Conservation (phyloP, 2,113 vertebrate genomes). For the Chunga burmeisteri region DNA sequence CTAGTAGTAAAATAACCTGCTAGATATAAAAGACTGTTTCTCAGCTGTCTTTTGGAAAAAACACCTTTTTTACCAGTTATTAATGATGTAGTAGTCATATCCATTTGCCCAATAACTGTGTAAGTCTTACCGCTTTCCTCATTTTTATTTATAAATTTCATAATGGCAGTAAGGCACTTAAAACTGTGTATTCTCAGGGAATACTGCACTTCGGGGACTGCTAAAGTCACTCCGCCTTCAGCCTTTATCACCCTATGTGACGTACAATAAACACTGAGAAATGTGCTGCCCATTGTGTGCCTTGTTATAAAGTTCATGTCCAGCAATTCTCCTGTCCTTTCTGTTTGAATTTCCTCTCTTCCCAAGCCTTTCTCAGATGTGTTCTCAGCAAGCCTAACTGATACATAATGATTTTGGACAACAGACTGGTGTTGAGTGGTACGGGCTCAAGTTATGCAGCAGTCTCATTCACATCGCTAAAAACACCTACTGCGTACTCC, state of each 20-base stretch:
- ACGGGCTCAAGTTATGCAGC: not conserved
- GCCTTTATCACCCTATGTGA: constrained; percentile 47
- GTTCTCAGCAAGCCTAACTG: not conserved
- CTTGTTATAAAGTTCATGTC: not conserved
- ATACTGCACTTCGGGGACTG: constrained; percentile 62
- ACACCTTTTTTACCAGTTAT: constrained; percentile 17
- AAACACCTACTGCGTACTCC: not conserved
- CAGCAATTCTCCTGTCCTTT: constrained; percentile 2
- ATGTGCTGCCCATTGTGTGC: constrained; percentile 11
- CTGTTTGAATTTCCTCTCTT: not conserved
- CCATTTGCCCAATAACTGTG: constrained; percentile 23
- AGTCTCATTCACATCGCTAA: not conserved
- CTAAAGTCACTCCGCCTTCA: constrained; percentile 58
- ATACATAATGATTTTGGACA: not conserved
- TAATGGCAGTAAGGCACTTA: constrained; percentile 41
- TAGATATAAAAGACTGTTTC: not conserved
- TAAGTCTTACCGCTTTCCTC: not conserved
- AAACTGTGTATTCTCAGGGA: constrained; percentile 35
- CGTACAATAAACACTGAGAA: constrained; percentile 35
- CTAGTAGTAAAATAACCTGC: not conserved
- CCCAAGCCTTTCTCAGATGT: not conserved
- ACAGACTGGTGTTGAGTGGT: not conserved
- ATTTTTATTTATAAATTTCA: constrained; percentile 58
- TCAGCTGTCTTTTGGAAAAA: not conserved
- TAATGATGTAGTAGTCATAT: constrained; percentile 6